Evolutionary conservation across 2,888 invertebrate genomes (phyloP), one percentile per base, ranked within the genome.

Genomic region (Hirtodrosophila duncani): DNA sequence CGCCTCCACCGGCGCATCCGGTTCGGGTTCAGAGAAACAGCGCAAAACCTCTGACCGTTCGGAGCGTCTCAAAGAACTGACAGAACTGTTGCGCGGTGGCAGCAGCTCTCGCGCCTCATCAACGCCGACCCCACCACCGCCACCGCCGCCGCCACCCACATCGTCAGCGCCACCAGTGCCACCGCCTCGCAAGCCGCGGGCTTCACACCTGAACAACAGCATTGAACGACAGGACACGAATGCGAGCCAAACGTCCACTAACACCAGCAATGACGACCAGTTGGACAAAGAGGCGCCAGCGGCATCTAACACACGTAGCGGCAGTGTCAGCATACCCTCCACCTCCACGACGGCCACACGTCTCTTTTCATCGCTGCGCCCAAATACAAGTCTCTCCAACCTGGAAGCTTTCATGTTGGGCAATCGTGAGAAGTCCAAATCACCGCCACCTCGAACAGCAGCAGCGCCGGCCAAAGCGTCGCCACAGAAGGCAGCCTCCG

Each of bases 11-110:
- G 31, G 48, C 7, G 31, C 61, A 33, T 42, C 55, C 34, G 55
- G 71, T 21, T 30, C 65, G 21, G 55, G 71, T 21, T 30, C 65
- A 20, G 77, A 77, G 30, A 67, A 83, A 51, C 77, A 81, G 23
- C 80, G 82, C 33, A 86, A 84, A 59, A 77, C 84, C 10, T 74
- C 91, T 83, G 92, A 92, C 83, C 92, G 92, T 86, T 91, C 94
- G 63, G 93, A 93, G 86, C 88, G 91, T 53, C 88, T 92, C 50
- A 89, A 90, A 60, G 94, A 94, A 85, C 89, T 95, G 81, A 94
- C 94, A 44, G 94, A 94, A 86, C 90, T 93, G 63, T 89, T 95
- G 58, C 92, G 92, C 86, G 91, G 91, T 63, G 87, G 75, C 49
- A 69, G 51, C 39, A 59, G 52, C 11, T 62, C 75, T 23, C 79